Conservation (phyloP, 2,888 invertebrate genomes). For the Eristalinus aeneus region DNA sequence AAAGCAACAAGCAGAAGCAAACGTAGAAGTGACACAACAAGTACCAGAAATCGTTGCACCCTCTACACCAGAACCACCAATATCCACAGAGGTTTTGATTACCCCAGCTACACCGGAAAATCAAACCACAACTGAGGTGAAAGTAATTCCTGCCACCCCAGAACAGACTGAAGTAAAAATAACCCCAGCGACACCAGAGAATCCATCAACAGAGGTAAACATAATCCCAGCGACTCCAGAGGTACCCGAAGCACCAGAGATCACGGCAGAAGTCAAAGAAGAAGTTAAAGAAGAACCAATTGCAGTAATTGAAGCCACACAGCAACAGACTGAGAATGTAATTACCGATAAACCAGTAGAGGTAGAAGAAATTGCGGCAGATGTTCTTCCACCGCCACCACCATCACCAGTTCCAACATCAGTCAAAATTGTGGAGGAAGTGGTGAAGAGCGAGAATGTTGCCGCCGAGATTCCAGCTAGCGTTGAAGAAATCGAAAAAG, state of each 20-base stretch:
- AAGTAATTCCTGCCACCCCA: conserved; percentile 62
- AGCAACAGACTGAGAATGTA: conserved; percentile 38
- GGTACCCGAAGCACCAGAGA: conserved; percentile 44
- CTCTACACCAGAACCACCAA: conserved; percentile 41
- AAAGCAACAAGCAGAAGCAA: conserved; percentile 19
- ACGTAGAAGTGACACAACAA: conserved; percentile 18
- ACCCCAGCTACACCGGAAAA: conserved; percentile 49
- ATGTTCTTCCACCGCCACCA: conserved; percentile 39
- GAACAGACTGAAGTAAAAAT: conserved; percentile 59
- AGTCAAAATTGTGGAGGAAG: conserved; percentile 28
- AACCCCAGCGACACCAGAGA: conserved; percentile 62
- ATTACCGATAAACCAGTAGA: not conserved
- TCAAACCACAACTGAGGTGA: conserved; percentile 59
- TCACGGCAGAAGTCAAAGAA: conserved; percentile 25
- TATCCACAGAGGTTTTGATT: conserved; percentile 14
- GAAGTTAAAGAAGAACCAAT: conserved; percentile 39
- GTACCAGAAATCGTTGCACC: conserved; percentile 45
- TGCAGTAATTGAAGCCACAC: conserved; percentile 6
- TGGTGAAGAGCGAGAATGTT: conserved; percentile 34
- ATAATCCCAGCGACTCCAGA: conserved; percentile 58
- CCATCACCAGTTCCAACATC: not conserved
- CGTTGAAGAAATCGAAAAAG: conserved; percentile 41
- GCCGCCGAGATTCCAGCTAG: conserved; percentile 31
- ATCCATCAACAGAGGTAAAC: conserved; percentile 57
- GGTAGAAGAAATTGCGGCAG: conserved; percentile 2